Percentiles rank a stretch among this genome's conserved stretches.
phyloP scores from a whole-genome alignment of 2,888 invertebrate species.

The Athalia cordata region DNA sequence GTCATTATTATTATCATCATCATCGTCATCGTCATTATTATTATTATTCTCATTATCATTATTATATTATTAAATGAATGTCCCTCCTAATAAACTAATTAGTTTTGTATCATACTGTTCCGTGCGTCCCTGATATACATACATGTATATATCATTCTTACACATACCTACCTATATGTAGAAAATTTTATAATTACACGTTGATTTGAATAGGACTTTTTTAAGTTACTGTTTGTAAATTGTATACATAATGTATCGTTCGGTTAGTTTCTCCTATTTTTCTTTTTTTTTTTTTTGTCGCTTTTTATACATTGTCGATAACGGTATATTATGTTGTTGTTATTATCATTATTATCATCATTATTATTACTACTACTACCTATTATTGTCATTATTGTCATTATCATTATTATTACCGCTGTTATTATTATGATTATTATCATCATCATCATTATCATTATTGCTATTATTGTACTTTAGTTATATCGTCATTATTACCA shows the following conservation, averaged over 20 bases:
- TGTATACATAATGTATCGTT: slow-evolving; percentile 10
- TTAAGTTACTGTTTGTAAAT: slow-evolving; percentile 47
- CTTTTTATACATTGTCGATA: neutral
- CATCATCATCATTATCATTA: neutral
- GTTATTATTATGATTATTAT: neutral
- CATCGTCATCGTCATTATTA: slow-evolving; percentile 43
- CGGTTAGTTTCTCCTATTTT: slow-evolving; percentile 4
- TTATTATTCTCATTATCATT: slow-evolving; percentile 32
- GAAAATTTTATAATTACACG: neutral
- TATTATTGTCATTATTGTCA: neutral
- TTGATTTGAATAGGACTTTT: slow-evolving; percentile 13
- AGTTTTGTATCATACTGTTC: slow-evolving; percentile 38
- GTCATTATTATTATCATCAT: slow-evolving; percentile 30
- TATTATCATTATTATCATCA: slow-evolving; percentile 8
- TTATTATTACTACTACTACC: neutral
- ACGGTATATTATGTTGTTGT: neutral
- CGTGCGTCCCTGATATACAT: neutral
- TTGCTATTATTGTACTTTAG: neutral
- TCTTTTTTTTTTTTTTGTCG: no score
- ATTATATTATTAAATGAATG: slow-evolving; percentile 40
- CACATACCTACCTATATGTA: slow-evolving; percentile 1
- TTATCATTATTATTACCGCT: neutral
- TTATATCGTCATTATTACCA: slow-evolving; percentile 3
- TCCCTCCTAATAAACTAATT: slow-evolving; percentile 47
- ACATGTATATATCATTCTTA: neutral